Evolutionary conservation across 2,113 vertebrate genomes (phyloP).

Genomic region (Pelecanus crispus): DNA sequence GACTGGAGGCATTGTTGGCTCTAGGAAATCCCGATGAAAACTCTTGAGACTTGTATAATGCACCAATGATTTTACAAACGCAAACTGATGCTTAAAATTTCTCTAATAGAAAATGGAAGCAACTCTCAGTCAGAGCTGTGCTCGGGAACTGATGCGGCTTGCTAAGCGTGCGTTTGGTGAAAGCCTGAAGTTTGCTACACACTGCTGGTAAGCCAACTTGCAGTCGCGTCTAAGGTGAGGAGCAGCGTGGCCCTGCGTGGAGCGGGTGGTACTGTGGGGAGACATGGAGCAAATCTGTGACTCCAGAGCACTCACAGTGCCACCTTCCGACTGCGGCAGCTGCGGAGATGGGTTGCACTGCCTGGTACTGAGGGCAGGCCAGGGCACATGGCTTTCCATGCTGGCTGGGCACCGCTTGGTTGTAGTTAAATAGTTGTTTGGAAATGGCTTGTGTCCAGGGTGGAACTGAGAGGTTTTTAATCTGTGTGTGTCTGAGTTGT

Average conservation of each 20-base stretch:
- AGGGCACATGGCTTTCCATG: fast-evolving
- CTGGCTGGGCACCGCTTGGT: neutral
- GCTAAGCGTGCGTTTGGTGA: neutral
- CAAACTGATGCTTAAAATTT: neutral
- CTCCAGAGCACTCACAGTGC: neutral
- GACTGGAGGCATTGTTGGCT: neutral
- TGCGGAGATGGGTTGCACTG: neutral
- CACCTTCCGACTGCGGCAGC: neutral
- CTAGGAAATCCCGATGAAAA: neutral
- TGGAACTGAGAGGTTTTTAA: neutral
- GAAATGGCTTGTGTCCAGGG: neutral
- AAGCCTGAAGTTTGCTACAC: neutral
- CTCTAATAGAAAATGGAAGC: neutral
- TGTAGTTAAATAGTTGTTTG: neutral
- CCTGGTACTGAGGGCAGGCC: neutral
- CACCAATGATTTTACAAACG: neutral
- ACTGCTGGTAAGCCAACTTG: neutral
- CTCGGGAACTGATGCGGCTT: neutral
- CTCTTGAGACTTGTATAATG: neutral
- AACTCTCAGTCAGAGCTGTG: neutral
- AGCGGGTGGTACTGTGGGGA: neutral
- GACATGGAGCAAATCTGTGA: neutral
- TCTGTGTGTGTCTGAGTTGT: neutral
- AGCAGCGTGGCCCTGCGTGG: fast-evolving
- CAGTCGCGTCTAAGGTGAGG: neutral